Evolutionary conservation across 2,888 invertebrate genomes (phyloP), one percentile per base, ranked within the genome.

Genomic region (Leptura quadrifasciata): DNA sequence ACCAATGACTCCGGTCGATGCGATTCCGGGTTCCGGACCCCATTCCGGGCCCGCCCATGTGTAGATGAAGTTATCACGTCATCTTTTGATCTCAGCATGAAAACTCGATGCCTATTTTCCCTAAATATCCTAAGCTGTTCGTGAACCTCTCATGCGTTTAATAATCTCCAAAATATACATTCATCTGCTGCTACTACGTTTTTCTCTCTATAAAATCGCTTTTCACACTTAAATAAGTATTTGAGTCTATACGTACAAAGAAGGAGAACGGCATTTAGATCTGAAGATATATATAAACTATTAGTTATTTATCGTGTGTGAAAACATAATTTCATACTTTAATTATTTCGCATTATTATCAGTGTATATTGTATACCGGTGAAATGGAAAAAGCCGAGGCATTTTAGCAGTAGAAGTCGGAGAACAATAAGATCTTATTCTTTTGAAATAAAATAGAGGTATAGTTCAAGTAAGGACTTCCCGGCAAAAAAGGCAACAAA

Each of bases 1-100:
- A 80, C 80, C 78, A 80, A 80, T 80, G 70, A 61, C 67, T 76
- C 87, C 86, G 88, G 88, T 87, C 88, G 87, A 88, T 87, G 86
- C 84, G 86, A 91, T 91, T 85, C 86, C 85, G 76, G 80, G 91
- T 91, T 90, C 85, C 84, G 82, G 84, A 83, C 83, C 83, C 82
- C 82, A 82, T 72, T 82, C 83, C 82, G 84, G 86, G 85, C 85
- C 83, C 87, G 87, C 88, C 88, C 88, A 88, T 88, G 88, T 87
- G 87, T 88, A 88, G 87, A 88, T 88, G 87, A 87, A 87, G 88
- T 88, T 88, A 88, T 87, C 86, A 85, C 77, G 79, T 72, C 74
- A 69, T 63, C 72, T 55, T 75, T 75, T 75, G 77, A 77, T 77
- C 72, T 74, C 20, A 78, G 78, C 83, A 83, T 81, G 84, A 86